Conservation (phyloP, 1,140 invertebrate species). For the Drosophila lowei region DNA sequence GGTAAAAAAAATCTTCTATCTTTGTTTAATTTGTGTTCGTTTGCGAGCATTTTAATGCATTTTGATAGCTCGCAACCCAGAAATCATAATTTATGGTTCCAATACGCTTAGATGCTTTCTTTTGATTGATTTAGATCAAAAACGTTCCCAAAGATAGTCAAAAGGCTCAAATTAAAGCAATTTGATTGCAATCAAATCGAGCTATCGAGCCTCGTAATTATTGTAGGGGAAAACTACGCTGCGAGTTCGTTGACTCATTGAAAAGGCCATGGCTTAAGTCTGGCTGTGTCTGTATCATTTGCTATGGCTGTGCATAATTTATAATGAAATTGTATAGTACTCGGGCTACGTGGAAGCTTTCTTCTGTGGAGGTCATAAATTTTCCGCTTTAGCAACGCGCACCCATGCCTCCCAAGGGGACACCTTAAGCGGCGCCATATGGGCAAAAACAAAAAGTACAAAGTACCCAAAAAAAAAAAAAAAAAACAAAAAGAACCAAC, state of each 20-base stretch:
- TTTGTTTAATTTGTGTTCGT: no score
- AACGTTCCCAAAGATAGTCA: no score
- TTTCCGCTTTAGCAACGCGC: constrained; percentile 56
- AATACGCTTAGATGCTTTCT: no score
- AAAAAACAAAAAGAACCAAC: constrained; percentile 4
- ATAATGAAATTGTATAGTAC: constrained; percentile 68
- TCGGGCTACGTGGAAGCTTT: constrained; percentile 34
- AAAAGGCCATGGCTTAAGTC: constrained; percentile 60
- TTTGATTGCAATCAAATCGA: no score
- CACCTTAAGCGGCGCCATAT: constrained; percentile 73
- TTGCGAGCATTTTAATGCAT: no score
- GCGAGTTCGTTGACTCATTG: constrained; percentile 65
- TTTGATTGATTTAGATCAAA: no score
- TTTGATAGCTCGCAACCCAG: no score
- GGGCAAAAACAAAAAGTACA: constrained; percentile 45
- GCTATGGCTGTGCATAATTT: constrained; percentile 72
- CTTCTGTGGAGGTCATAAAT: constrained; percentile 60
- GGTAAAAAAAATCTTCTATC: no score
- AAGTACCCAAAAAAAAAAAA: background rate
- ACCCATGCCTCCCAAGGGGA: constrained; percentile 42
- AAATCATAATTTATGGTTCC: no score
- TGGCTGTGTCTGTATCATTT: no score
- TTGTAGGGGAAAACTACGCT: constrained; percentile 1
- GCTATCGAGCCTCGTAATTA: constrained; percentile 21
- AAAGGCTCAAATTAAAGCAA: no score